Percentiles rank a stretch among this genome's conserved stretches.
Conservation (phyloP, 2,797 vertebrate species). For the Gallinago solitaria region DNA sequence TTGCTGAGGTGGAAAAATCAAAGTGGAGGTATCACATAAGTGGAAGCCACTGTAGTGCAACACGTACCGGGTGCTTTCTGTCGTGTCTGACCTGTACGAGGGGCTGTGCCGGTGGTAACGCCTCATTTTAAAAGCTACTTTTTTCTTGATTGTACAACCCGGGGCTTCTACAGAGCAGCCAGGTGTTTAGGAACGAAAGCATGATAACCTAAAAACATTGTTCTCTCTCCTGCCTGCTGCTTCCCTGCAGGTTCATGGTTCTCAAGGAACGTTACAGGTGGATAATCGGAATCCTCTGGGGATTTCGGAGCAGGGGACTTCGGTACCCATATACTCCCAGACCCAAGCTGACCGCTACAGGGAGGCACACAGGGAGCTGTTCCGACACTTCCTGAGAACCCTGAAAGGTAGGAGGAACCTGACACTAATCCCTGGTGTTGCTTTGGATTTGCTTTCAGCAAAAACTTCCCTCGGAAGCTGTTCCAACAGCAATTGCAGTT, state of each 20-base stretch:
- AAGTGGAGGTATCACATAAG: too few species aligned
- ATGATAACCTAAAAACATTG: fast-evolving
- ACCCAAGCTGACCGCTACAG: conserved; percentile 25
- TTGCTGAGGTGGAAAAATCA: not conserved
- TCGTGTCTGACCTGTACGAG: fast-evolving
- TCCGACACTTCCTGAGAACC: conserved; percentile 58
- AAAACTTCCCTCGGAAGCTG: not conserved
- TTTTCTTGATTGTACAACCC: not conserved
- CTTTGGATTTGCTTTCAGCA: fast-evolving
- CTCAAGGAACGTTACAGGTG: conserved; percentile 41
- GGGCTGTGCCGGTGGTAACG: not conserved
- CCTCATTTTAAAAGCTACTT: not conserved
- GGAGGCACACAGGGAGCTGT: conserved; percentile 28
- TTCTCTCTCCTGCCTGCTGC: not conserved
- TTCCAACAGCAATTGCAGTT: not conserved
- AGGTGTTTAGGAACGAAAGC: fast-evolving
- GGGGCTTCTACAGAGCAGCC: not conserved
- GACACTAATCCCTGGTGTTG: fast-evolving
- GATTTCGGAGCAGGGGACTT: conserved; percentile 38
- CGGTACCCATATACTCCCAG: not conserved
- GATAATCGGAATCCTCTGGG: conserved; percentile 67
- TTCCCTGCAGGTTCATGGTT: conserved; percentile 37
- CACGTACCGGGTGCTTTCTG: fast-evolving
- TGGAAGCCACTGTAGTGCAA: fast-evolving
- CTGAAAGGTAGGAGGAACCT: conserved; percentile 27